Base-by-base conservation (phyloP, 2,888 invertebrate species). In the Stegophylla sp. region DNA sequence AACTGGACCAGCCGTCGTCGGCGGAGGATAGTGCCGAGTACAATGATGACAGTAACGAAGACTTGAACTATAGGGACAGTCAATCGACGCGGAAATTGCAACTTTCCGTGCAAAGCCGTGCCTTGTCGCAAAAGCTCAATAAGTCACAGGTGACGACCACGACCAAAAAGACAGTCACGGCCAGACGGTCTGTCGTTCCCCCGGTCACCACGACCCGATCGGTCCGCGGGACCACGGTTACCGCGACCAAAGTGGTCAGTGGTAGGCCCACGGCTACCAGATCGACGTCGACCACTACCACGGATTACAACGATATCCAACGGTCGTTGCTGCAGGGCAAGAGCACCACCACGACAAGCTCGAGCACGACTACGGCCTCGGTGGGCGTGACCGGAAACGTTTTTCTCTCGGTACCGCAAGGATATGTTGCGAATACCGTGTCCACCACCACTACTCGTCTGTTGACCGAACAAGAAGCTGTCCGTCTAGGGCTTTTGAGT, bases 381-480 rank as follows among this genome's bases (percentile, higher is more conserved):
- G 23, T 79, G 48, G 51, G 41, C 17, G 41, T 34, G 4, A 5
- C 45, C 20, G 71, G 79, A 20, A 76, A 76, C 48, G 12, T 71
- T 3, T 26, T 71, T 17, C 26, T 79, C 23, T 26, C 67, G 0
- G 23, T 79, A 51, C 79, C 79, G 13, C 0, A 2, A 34, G 79
- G 79, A n/a, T 79, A 71, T 17, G 61, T 79, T 0, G 71, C 71
- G 1, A 79, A 20, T 4, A 63, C 79, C 13, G 15, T 51, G 41
- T 13, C 61, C 3, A 79, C 51, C 3, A 41, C 79, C 5, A 71
- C 26, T 13, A 79, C 71, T 1, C 45, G 61, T 15, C 51, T 71
- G n/a, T n/a, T 79, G 41, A 59, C 79, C 41, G 63, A 71, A 34
- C 10, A 69, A 34, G 69, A 71, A 15, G 79, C 79, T 17, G 1